phyloP scores from a whole-genome alignment of 2,797 vertebrate species.

The Ctenochaetus hawaiiensis region DNA sequence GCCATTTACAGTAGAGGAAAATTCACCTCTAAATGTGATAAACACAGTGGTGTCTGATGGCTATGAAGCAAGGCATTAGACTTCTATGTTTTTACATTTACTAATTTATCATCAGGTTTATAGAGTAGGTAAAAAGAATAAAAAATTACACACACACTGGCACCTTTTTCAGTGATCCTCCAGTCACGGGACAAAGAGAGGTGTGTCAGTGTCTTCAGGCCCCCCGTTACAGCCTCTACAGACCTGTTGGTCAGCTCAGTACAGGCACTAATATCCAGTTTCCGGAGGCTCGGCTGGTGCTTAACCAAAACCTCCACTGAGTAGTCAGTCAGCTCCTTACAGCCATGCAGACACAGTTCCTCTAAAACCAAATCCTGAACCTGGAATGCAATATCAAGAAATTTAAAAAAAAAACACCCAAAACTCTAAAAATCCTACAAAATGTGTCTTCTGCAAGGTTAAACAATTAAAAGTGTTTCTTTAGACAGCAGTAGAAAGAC shows the following conservation, averaged over 20 bases:
- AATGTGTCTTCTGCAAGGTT: background rate
- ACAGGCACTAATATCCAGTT: constrained; percentile 88
- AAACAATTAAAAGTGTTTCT: background rate
- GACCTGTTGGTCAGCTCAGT: constrained; percentile 85
- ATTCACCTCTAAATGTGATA: background rate
- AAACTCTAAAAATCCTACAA: background rate
- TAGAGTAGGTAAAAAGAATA: background rate
- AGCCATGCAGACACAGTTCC: constrained; percentile 85
- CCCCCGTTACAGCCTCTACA: constrained; percentile 73
- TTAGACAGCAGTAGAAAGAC: background rate
- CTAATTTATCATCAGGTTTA: background rate
- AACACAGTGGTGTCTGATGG: background rate
- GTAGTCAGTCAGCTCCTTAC: constrained; percentile 88
- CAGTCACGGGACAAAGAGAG: constrained; percentile 84
- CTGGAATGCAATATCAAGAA: constrained; percentile 32
- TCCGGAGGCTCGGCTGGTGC: constrained; percentile 83
- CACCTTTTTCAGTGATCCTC: constrained; percentile 85
- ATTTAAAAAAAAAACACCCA: background rate
- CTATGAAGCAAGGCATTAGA: background rate
- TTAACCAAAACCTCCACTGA: constrained; percentile 83
- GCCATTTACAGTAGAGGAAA: background rate
- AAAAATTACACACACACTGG: background rate
- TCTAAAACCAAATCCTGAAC: constrained; percentile 81
- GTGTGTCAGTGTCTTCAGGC: constrained; percentile 76
- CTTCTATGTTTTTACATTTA: constrained; percentile 1